Evolutionary conservation across 2,113 vertebrate genomes (phyloP), one percentile per base, ranked within the genome.

Genomic region (Fregetta grallaria): DNA sequence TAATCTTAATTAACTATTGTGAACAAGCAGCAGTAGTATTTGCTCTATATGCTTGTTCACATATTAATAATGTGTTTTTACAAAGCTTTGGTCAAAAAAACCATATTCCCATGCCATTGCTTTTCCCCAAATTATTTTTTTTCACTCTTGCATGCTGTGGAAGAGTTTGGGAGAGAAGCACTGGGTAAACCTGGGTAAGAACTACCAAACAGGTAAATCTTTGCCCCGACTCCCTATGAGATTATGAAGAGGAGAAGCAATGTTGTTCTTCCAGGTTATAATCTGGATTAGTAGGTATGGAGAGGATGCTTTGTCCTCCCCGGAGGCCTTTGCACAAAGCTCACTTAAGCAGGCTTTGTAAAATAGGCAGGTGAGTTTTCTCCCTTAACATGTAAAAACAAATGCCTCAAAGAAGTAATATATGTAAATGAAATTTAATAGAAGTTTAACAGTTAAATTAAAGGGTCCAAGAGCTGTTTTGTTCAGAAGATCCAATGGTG

Each of bases 241-340:
- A 94, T 88, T 81, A 79, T 66, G 62, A 75, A 76, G 19, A 76
- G 22, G 50, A 74, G 59, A 89, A 91, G 20, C 44, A 88, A 66
- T 92, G 65, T 68, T 90, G 62, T 49, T 76, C 30, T 95, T 89
- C n/a, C 45, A 79, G 66, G 45, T 40, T 81, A 16, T 91, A 95
- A 92, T 79, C 89, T 95, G 95, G 92, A 92, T 96, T 96, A 96
- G 73, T 68, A 91, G 91, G 44, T 55, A 92, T 36, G 50, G 59
- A 91, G 42, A 95, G 86, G 70, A 82, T 94, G n/a, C 19, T 90
- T 79, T 86, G 62, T 91, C 49, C 74, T 85, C 84, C 62, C 86
- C 38, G 76, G 70, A 73, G 89, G 58, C 71, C 62, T 91, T 92
- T 70, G 56, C 77, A 82, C 45, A 95, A 95, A 94, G 34, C 38